phyloP scores from a whole-genome alignment of 2,113 vertebrate species.

The Aegypius monachus region DNA sequence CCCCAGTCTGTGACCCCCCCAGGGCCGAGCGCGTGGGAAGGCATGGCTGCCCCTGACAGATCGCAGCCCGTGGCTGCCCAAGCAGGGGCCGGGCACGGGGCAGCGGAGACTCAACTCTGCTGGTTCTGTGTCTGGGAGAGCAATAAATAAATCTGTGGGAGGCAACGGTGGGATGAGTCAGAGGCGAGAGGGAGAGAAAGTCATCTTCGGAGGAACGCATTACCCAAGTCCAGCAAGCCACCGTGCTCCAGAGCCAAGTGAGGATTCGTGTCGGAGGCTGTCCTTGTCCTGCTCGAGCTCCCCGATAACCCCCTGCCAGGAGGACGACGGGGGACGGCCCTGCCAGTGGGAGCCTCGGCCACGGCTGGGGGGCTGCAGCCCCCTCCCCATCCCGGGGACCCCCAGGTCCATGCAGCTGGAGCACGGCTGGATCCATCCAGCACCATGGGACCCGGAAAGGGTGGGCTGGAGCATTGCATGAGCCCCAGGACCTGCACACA shows the following conservation, averaged over 20 bases:
- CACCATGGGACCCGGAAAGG: rapidly evolving
- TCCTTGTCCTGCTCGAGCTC: neutral
- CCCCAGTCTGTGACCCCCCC: rapidly evolving
- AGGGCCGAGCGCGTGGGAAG: rapidly evolving
- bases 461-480: rapidly evolving
- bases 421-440: neutral
- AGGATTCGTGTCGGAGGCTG: rapidly evolving
- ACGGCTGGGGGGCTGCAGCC: neutral
- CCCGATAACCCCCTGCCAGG: rapidly evolving
- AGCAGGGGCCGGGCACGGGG: neutral
- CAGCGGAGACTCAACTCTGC: neutral
- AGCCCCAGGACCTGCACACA: neutral
- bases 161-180: conserved; percentile 23
- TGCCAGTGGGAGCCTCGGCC: rapidly evolving
- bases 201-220: neutral
- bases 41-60: rapidly evolving
- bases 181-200: neutral
- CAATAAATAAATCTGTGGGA: conserved; percentile 18
- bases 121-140: neutral
- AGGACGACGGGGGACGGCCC: rapidly evolving
- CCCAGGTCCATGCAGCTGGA: rapidly evolving
- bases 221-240: neutral
- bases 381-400: neutral
- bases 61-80: neutral
- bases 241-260: neutral